Conservation (phyloP, 92 coral and sea anemone species). For the Palythoa caribaeorum region DNA sequence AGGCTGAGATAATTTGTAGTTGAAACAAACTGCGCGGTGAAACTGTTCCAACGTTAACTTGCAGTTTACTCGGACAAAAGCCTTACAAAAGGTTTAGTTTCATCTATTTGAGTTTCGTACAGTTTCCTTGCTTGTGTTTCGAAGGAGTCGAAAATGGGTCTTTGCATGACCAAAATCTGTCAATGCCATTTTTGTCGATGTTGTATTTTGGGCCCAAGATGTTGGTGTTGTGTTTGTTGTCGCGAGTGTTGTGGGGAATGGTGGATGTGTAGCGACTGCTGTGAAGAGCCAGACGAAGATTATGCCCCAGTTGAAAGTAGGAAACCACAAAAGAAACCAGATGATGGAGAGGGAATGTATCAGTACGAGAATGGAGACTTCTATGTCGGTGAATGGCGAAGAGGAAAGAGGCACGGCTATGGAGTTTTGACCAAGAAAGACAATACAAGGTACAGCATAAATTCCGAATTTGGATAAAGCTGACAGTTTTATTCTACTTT, state of each 20-base stretch:
- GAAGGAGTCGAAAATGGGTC: constrained; percentile 67
- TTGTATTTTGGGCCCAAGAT: constrained; percentile 75
- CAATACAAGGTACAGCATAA: neutral
- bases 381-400: constrained; percentile 91
- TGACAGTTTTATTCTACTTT: no score
- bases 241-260: constrained; percentile 87
- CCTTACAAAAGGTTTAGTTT: neutral
- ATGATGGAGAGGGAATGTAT: constrained; percentile 92
- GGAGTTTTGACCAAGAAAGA: constrained; percentile 83
- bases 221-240: constrained; percentile 83
- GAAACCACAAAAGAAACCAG: constrained; percentile 70
- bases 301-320: constrained; percentile 52
- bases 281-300: constrained; percentile 81
- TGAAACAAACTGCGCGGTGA: neutral
- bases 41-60: neutral
- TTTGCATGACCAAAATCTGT: constrained; percentile 82
- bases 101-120: neutral
- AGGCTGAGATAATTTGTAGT: neutral
- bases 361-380: constrained; percentile 89
- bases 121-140: neutral
- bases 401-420: constrained; percentile 88
- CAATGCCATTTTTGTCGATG: constrained; percentile 88
- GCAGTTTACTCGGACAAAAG: neutral
- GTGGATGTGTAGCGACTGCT: constrained; percentile 97
- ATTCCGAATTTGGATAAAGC: no score